A percentile compares a stretch with the other conserved stretches of the same genome.
Conservation (phyloP, 1,140 invertebrate genomes). For the Plutomurus gul region DNA sequence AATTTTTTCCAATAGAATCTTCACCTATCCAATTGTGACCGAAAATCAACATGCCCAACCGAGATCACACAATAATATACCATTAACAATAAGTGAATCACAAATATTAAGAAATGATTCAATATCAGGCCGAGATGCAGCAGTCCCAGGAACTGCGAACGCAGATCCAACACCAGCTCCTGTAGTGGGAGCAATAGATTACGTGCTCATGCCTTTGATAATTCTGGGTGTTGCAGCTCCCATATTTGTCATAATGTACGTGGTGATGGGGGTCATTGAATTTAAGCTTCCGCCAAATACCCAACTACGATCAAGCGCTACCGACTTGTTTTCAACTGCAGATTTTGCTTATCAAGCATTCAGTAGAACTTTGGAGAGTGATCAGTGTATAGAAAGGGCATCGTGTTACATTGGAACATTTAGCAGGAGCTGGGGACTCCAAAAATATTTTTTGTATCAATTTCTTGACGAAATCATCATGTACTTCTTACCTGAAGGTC, state of each 20-base stretch:
- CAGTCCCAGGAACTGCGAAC: neutral
- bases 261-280: neutral
- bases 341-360: neutral
- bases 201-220: neutral
- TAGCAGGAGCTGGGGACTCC: neutral
- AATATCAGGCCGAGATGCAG: neutral
- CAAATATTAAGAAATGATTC: neutral
- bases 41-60: neutral
- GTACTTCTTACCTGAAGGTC: neutral
- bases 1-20: too few relatives aligned
- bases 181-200: neutral
- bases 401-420: neutral
- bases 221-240: neutral
- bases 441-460: neutral
- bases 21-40: too few relatives aligned
- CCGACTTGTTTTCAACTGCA: neutral
- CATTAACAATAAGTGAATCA: too few relatives aligned
- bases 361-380: neutral
- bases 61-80: neutral
- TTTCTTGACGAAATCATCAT: neutral
- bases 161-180: neutral
- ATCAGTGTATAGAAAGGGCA: neutral
- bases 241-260: slow-evolving; percentile 11
- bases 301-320: neutral
- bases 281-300: neutral